phyloP scores from a whole-genome alignment of 2,888 invertebrate species.

The Scrobipalpa atriplicella region DNA sequence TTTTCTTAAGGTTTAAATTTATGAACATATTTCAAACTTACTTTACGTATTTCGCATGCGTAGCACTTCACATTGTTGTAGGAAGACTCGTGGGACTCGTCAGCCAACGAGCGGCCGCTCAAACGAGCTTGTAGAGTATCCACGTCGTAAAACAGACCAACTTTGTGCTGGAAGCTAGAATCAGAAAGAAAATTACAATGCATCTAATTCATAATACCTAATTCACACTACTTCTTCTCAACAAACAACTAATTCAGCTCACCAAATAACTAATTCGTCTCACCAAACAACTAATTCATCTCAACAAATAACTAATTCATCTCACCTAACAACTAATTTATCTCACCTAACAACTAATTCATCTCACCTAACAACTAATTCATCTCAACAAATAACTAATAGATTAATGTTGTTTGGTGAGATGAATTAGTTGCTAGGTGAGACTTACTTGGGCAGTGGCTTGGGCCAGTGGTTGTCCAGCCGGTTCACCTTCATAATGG shows the following conservation, averaged over 20 bases:
- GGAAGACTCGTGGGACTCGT: constrained; percentile 43
- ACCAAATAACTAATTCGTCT: no score
- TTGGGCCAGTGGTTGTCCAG: constrained; percentile 86
- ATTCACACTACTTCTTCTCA: no score
- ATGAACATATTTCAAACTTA: constrained; percentile 30
- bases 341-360: no score
- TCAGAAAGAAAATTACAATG: not conserved
- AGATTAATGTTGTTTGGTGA: no score
- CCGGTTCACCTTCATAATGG: constrained; percentile 86
- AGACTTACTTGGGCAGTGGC: constrained; percentile 83
- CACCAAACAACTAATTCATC: no score
- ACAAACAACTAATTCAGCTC: no score
- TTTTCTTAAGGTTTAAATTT: not conserved
- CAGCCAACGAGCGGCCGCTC: constrained; percentile 48
- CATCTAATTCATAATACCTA: no score
- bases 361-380: no score
- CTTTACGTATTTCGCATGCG: constrained; percentile 66
- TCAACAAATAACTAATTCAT: no score
- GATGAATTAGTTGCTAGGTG: not conserved
- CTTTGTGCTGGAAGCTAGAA: constrained; percentile 67
- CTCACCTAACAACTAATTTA: no score
- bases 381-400: no score
- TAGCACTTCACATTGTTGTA: constrained; percentile 63
- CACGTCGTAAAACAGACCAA: constrained; percentile 66
- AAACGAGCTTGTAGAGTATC: constrained; percentile 51